Evolutionary conservation across 2,797 vertebrate species (phyloP), one percentile per base, ranked within the genome.

Genomic region (Chaenodraco wilsoni): DNA sequence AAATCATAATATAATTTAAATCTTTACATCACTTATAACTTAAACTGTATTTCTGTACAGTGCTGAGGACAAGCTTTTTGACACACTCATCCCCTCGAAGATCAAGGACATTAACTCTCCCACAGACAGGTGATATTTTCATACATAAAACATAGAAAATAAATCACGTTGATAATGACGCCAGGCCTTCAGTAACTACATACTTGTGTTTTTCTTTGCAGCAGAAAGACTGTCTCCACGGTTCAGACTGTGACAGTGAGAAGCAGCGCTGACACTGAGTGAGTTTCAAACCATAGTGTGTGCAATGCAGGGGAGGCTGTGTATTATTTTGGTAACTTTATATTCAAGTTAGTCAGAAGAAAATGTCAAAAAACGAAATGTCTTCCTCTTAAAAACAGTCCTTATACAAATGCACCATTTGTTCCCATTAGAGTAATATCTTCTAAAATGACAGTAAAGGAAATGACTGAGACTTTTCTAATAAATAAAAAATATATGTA

Each of bases 111-210:
- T 69, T 10, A 0, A 2, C 9, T 40, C 74, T 9, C 41, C 65
- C 16, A 15, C 10, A 50, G 73, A 89, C 37, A 89, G 87, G 89
- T 91, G 69, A 72, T 1, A 31, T 62, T 73, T 60, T 64, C 1
- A 55, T 16, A 40, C 13, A 21, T 19, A 2, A 41, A 46, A 37
- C 50, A 3, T 7, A 13, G 1, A 23, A 63, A 3, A 52, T 5
- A 1, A 23, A 54, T 37, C 6, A 17, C 51, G 40, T 51, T 14
- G 2, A 59, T 55, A 1, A 4, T 50, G 6, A 19, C 1, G 0
- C 17, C 16, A 60, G 4, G 11, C 0, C 44, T 37, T 54, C 5
- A 37, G 2, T 65, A 12, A 17, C 41, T 46, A 45, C 7, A 0
- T 48, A 5, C 19, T 76, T 51, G 1, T 76, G 59, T 65, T 27